Evolutionary conservation across 2,888 invertebrate species (phyloP).

Genomic region (Liposcelis brunnea): DNA sequence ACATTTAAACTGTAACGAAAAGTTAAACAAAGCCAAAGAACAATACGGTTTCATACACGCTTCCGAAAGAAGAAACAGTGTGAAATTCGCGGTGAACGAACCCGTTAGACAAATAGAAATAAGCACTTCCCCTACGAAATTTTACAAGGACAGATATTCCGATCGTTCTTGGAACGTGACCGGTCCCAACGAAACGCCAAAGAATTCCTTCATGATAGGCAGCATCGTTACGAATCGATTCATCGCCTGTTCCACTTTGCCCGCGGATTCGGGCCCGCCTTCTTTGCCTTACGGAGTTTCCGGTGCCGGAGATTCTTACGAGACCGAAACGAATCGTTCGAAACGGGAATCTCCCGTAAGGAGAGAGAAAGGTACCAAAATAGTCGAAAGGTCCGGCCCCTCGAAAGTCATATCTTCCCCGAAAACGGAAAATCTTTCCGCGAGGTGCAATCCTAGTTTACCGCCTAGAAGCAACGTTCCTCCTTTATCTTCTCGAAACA

Average conservation of each 20-base stretch:
- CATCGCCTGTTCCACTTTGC: background rate
- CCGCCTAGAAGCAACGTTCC: background rate
- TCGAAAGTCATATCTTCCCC: too few species aligned
- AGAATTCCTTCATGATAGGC: conserved; percentile 1
- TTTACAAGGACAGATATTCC: background rate
- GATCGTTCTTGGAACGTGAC: too few species aligned
- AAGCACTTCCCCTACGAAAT: background rate
- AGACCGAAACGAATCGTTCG: too few species aligned
- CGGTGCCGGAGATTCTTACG: too few species aligned
- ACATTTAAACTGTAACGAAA: background rate
- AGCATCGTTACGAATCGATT: conserved; percentile 1
- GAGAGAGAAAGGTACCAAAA: too few species aligned
- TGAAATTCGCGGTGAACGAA: conserved; percentile 6
- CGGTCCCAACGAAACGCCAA: background rate
- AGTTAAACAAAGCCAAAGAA: conserved; percentile 2
- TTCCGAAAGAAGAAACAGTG: conserved; percentile 1
- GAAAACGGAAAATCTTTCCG: too few species aligned
- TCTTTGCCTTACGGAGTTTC: conserved; percentile 2
- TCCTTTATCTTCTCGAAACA: conserved; percentile 17
- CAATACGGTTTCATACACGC: conserved; percentile 6
- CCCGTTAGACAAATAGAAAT: conserved; percentile 3
- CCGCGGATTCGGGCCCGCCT: conserved; percentile 2
- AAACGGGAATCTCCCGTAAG: too few species aligned
- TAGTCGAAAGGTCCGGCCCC: too few species aligned
- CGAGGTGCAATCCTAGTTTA: too few species aligned